Evolutionary conservation across 2,113 vertebrate genomes (phyloP).

Genomic region (Catharus bicknelli): DNA sequence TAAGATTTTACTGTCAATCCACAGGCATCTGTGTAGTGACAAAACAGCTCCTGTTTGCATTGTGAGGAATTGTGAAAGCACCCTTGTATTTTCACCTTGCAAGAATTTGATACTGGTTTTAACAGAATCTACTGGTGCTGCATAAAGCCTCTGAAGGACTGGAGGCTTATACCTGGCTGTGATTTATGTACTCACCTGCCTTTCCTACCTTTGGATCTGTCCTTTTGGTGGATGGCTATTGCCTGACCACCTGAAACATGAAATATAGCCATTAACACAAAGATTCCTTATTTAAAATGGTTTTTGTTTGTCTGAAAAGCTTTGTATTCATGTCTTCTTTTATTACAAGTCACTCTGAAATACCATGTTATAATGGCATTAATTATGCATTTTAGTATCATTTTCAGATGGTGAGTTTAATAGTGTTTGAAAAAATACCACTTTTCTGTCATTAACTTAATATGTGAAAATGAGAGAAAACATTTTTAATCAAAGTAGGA

Average conservation of each 20-base stretch:
- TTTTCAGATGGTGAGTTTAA: background rate
- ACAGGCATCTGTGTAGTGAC: background rate
- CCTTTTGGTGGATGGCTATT: background rate
- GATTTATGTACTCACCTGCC: background rate
- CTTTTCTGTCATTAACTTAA: background rate
- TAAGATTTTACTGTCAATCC: background rate
- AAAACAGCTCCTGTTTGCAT: background rate
- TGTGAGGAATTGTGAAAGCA: background rate
- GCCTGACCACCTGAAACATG: background rate
- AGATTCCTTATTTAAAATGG: background rate
- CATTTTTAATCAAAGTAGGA: conserved; percentile 16
- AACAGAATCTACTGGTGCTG: background rate
- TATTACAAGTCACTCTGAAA: background rate
- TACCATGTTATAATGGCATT: background rate
- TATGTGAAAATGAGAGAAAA: background rate
- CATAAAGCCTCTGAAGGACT: background rate
- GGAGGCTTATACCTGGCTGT: background rate
- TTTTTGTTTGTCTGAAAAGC: background rate
- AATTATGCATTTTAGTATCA: background rate
- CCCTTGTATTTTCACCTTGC: background rate
- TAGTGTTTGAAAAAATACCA: background rate
- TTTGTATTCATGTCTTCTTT: background rate
- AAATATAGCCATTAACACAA: background rate
- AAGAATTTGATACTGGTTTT: background rate
- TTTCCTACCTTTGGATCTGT: background rate